Evolutionary conservation across 2,888 invertebrate species (phyloP), one percentile per base, ranked within the genome.

Genomic region (Amphipoea oculea): DNA sequence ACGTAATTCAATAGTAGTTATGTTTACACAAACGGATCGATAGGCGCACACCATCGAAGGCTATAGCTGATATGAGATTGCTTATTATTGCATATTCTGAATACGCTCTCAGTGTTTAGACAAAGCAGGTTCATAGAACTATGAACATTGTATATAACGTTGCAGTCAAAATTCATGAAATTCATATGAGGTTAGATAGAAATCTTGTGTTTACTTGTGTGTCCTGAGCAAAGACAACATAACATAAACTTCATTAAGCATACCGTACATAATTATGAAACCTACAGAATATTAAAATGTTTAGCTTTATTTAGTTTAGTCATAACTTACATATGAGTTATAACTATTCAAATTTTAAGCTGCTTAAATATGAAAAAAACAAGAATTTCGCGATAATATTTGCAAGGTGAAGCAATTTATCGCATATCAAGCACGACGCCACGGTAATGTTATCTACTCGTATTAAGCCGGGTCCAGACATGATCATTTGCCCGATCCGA

Each of bases 371-470:
- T 23, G 40, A 62, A 63, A 72, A 20, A 36, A 85, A 54, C 63
- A 74, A 60, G 65, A 78, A 48, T 66, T 57, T 75, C 48, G 65
- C 36, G 45, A 73, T 69, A 42, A 76, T 77, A 63, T 70, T 36
- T 67, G 57, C 48, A 57, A 81, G 77, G 83, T 84, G 77, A 83
- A 89, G 76, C 81, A 88, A 89, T 89, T 89, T 87, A 69, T 84
- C 81, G 80, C 77, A 80, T 78, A 84, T 82, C 81, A 84, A 79
- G 9, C 75, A 42, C 48, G 74, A 70, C 71, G 40, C 68, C 12
- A 48, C 48, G 48, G 48, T 48, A 48, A 48, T 12, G 48, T 48
- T 12, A 48, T 45, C 11, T 48, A 48, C 29, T 29, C 29, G 29
- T 29, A 29, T 29, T n/a, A n/a, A n/a, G n/a, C n/a, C n/a, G n/a